phyloP scores from a whole-genome alignment of 1,140 invertebrate genomes.

The Coelopa frigida region DNA sequence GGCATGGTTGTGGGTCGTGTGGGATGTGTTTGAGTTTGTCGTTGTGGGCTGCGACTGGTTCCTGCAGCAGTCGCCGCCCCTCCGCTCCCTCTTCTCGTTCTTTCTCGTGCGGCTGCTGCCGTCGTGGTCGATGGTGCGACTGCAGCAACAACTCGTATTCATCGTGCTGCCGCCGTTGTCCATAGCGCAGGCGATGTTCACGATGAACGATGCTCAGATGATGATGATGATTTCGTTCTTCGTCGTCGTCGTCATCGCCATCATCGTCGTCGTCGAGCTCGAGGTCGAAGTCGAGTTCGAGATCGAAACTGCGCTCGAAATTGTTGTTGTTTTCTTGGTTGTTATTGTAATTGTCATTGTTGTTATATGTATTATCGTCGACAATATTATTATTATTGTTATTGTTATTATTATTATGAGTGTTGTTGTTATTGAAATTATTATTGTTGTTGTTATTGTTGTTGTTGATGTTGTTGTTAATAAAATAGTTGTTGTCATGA shows the following conservation, averaged over 20 bases:
- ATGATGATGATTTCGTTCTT: slow-evolving; percentile 7
- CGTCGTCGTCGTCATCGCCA: neutral
- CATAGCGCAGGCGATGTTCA: neutral
- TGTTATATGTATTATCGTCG: slow-evolving; percentile 12
- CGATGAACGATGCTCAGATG: slow-evolving; percentile 1
- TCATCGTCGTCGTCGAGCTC: no score
- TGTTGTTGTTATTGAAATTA: slow-evolving; percentile 12
- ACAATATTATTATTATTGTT: slow-evolving; percentile 7
- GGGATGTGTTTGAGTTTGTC: neutral
- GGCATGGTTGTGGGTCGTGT: neutral
- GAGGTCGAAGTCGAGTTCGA: no score
- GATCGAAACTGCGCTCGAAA: slow-evolving; percentile 14
- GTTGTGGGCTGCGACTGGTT: no score
- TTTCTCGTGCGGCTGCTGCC: no score
- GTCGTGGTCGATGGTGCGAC: no score
- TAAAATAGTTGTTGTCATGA: slow-evolving; percentile 7
- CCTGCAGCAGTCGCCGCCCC: no score
- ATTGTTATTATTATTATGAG: slow-evolving; percentile 1
- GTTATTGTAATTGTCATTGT: slow-evolving; percentile 14
- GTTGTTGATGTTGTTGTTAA: slow-evolving; percentile 7
- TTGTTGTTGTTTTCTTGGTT: slow-evolving; percentile 18
- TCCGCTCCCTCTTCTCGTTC: no score
- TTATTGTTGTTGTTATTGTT: slow-evolving; percentile 6
- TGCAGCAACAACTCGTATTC: neutral
- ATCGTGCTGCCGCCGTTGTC: neutral